Evolutionary conservation across 2,888 invertebrate species (phyloP), one percentile per base, ranked within the genome.

Genomic region (Congeria kusceri): DNA sequence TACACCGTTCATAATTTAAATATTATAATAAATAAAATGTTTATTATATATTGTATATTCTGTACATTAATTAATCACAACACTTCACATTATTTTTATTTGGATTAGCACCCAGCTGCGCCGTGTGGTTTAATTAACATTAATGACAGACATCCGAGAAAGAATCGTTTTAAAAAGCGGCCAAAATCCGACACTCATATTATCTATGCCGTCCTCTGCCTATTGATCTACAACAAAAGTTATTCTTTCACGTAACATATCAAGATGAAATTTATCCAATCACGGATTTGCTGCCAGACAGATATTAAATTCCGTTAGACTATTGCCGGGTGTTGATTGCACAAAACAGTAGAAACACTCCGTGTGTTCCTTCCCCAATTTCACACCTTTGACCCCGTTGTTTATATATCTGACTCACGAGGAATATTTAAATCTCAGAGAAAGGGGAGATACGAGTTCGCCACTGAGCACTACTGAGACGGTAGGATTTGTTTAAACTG

Each of bases 401-500:
- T 70, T 59, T 75, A 68, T 72, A 72, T 56, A 66, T 78, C 72
- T 82, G 82, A 82, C 72, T 82, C 82, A 82, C 76, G 75, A 69
- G 32, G 58, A 73, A 77, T 53, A 62, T 71, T 77, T 73, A 78
- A 67, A 73, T 73, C 76, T 64, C 47, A 64, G 69, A 76, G 53
- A 76, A 80, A 61, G 72, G 53, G 76, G 67, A 69, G 72, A 76
- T 72, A 76, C 53, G 23, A 59, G 56, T 29, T 56, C 15, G 61
- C 47, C 29, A 68, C 20, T 44, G 46, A 39, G 59, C 46, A 39
- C 58, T n/a, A 13, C 53, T 29, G 39, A 44, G 23, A 65, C 76
- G 53, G 39, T 59, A 39, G 39, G 59, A 69, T 65, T 76, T 69
- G 76, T 76, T 69, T 65, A 59, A 57, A 58, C 74, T 74, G 74